Conservation (phyloP, 2,797 vertebrate genomes). For the Rhynchotus rufescens region DNA sequence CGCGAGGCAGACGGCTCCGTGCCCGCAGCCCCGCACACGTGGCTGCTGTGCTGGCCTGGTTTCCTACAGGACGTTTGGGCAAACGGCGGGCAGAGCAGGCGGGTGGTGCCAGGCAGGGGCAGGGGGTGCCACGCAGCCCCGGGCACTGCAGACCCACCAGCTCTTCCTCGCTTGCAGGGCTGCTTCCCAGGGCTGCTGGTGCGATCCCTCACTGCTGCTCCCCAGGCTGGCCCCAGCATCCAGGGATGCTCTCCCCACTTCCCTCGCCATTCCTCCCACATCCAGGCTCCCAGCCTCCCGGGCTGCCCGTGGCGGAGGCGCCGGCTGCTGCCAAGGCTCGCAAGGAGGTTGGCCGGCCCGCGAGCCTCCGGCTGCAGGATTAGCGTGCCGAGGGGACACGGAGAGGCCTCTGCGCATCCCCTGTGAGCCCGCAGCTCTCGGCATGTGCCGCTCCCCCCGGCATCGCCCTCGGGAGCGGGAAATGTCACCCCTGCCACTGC, state of each 20-base stretch:
- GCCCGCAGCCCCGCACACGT: accelerated
- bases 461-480: background rate
- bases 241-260: background rate
- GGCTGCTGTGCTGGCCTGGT: accelerated
- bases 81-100: background rate
- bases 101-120: accelerated
- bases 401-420: accelerated
- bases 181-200: conserved; percentile 29
- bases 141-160: background rate
- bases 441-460: background rate
- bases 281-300: background rate
- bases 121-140: background rate
- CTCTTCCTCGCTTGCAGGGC: background rate
- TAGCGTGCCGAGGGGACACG: accelerated
- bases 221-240: background rate
- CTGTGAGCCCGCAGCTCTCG: background rate
- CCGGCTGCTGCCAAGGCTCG: background rate
- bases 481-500: background rate
- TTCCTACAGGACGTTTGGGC: background rate
- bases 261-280: too few species aligned
- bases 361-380: accelerated
- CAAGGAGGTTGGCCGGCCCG: too few species aligned
- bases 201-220: background rate
- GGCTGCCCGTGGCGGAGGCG: background rate
- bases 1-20: background rate